A percentile compares a stretch with the other conserved stretches of the same genome.
phyloP scores from a whole-genome alignment of 2,888 invertebrate genomes.

The Drosophila rellima region DNA sequence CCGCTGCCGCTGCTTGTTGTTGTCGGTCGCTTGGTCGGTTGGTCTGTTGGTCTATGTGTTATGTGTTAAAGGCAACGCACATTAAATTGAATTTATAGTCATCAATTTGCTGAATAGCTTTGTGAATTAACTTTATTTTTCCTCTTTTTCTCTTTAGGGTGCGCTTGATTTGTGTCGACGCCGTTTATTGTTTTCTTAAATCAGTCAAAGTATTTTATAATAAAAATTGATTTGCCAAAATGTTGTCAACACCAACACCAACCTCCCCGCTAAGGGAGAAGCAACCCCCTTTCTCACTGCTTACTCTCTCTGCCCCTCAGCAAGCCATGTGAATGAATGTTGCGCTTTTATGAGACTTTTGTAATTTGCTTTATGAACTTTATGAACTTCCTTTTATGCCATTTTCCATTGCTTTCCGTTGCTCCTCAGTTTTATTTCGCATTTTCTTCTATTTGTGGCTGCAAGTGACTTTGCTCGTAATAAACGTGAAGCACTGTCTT shows the following conservation, averaged over 20 bases:
- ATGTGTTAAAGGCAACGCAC: slow-evolving; percentile 68
- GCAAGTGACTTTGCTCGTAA: slow-evolving; percentile 30
- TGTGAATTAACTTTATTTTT: slow-evolving; percentile 74
- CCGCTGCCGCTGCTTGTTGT: slow-evolving; percentile 12
- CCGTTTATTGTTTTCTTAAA: slow-evolving; percentile 79
- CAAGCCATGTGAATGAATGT: slow-evolving; percentile 41
- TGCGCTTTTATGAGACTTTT: slow-evolving; percentile 73
- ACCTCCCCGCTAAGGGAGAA: too few species aligned
- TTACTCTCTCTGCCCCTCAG: neutral
- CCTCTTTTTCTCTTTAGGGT: slow-evolving; percentile 48
- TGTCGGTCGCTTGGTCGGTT: slow-evolving; percentile 14
- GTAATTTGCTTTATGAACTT: slow-evolving; percentile 81
- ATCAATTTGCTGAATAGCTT: slow-evolving; percentile 80
- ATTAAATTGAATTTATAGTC: slow-evolving; percentile 83
- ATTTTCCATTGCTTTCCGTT: slow-evolving; percentile 41
- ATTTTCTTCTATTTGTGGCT: slow-evolving; percentile 39
- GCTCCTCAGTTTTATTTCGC: slow-evolving; percentile 11
- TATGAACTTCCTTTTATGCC: slow-evolving; percentile 69
- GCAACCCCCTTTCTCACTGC: too few species aligned
- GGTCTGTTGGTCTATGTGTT: slow-evolving; percentile 25
- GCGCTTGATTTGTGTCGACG: slow-evolving; percentile 71
- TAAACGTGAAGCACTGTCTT: slow-evolving; percentile 12
- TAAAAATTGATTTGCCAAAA: slow-evolving; percentile 76
- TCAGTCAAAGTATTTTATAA: slow-evolving; percentile 76
- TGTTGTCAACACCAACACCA: slow-evolving; percentile 30